Percentiles rank a stretch among this genome's conserved stretches.
Conservation (phyloP, 2,888 invertebrate genomes). For the Morinoia aosen region DNA sequence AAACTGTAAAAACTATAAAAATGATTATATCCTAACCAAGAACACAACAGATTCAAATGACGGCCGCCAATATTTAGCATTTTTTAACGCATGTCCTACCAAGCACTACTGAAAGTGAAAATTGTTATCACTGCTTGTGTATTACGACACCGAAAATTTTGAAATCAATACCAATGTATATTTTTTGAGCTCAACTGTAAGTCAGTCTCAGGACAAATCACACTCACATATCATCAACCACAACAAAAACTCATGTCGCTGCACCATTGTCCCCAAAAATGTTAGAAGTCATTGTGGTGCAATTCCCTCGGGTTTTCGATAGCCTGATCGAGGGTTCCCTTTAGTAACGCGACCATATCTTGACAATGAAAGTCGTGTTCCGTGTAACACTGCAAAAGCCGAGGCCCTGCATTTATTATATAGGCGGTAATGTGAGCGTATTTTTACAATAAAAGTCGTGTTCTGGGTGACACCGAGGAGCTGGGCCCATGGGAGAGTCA, state of each 20-base stretch:
- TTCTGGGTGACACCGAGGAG: slow-evolving; percentile 24
- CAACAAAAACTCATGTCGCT: not conserved
- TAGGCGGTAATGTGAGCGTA: not conserved
- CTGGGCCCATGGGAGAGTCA: slow-evolving; percentile 26
- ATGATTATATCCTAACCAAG: not conserved
- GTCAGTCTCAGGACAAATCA: not conserved
- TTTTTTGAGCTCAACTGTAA: not conserved
- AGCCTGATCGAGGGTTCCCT: not conserved
- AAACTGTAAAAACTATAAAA: not conserved
- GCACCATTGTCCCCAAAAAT: slow-evolving; percentile 10
- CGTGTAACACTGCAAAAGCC: not conserved
- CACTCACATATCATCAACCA: not conserved
- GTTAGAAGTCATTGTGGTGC: not conserved
- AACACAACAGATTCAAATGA: not conserved
- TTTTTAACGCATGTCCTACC: too few relatives aligned
- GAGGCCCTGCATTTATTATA: not conserved
- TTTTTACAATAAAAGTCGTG: not conserved
- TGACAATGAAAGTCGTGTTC: not conserved
- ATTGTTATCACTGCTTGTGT: not conserved
- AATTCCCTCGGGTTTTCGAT: not conserved
- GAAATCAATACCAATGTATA: not conserved
- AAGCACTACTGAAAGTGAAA: too few relatives aligned
- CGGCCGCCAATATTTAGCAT: not conserved
- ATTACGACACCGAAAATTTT: not conserved
- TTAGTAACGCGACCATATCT: not conserved